phyloP scores from a whole-genome alignment of 2,113 vertebrate genomes.

The Indri indri region DNA sequence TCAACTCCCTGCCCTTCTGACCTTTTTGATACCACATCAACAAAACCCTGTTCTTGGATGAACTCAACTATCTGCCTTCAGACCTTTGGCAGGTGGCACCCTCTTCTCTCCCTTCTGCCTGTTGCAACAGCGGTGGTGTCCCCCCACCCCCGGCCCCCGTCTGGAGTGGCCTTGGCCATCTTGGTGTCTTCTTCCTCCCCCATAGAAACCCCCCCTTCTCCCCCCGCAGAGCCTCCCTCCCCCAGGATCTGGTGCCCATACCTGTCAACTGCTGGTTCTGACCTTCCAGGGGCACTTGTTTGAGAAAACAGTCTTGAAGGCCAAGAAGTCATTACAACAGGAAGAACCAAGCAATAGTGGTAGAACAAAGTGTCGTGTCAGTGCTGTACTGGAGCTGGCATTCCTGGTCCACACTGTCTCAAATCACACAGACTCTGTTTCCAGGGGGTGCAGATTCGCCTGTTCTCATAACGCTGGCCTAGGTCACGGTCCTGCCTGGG shows the following conservation, averaged over 20 bases:
- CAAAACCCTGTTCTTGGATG: background rate
- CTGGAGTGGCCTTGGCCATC: background rate
- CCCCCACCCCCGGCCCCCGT: too few relatives aligned
- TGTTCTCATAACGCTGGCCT: too few relatives aligned
- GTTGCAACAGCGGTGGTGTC: too few relatives aligned
- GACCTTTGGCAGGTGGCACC: fast-evolving
- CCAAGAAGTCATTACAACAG: background rate
- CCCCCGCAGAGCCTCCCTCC: background rate
- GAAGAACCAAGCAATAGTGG: fast-evolving
- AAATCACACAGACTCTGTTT: background rate
- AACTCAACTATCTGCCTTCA: background rate
- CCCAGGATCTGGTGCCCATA: background rate
- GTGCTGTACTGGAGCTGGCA: background rate
- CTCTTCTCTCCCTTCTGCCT: background rate
- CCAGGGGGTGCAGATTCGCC: too few relatives aligned
- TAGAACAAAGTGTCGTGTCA: fast-evolving
- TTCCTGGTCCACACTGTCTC: background rate
- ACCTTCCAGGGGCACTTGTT: background rate
- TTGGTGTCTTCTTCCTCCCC: too few relatives aligned
- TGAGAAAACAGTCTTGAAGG: background rate
- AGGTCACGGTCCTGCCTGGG: background rate
- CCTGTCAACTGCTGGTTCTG: background rate
- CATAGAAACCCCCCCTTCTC: fast-evolving
- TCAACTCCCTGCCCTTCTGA: background rate
- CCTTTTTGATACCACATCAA: background rate